Percentiles rank a stretch among this genome's conserved stretches.
Conservation (phyloP, 2,888 invertebrate species). For the Ichneumon xanthorius region DNA sequence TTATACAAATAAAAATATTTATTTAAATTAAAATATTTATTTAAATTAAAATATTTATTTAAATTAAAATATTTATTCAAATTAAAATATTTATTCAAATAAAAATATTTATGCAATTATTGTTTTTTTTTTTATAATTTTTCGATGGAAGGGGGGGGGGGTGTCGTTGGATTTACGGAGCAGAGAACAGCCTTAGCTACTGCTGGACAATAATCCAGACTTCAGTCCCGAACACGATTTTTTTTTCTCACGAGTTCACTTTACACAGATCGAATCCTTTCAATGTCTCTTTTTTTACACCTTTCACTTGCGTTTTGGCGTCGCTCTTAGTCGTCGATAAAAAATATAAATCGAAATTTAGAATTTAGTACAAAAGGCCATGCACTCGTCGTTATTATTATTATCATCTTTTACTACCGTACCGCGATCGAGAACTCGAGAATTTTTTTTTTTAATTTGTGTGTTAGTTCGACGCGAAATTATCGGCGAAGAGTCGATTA, state of each 20-base stretch:
- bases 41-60: neutral
- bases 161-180: slow-evolving; percentile 38
- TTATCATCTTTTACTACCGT: slow-evolving; percentile 19
- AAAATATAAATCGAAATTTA: slow-evolving; percentile 72
- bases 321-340: slow-evolving; percentile 52
- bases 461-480: neutral
- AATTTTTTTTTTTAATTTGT: neutral
- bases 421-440: slow-evolving; percentile 3
- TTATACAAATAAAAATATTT: too few relatives aligned
- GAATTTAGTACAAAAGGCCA: slow-evolving; percentile 73
- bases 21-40: neutral
- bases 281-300: slow-evolving; percentile 1
- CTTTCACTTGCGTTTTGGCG: slow-evolving; percentile 20
- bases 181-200: slow-evolving; percentile 39
- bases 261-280: slow-evolving; percentile 25
- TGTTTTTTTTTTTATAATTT: slow-evolving; percentile 13
- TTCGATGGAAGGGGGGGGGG: slow-evolving; percentile 1
- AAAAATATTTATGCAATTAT: neutral
- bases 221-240: slow-evolving; percentile 34
- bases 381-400: slow-evolving; percentile 55
- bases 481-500: slow-evolving; percentile 26
- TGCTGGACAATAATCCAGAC: slow-evolving; percentile 50
- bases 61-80: neutral
- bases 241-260: neutral
- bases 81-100: neutral